Conservation (phyloP, 2,797 vertebrate species). For the Enteromius radiatus region DNA sequence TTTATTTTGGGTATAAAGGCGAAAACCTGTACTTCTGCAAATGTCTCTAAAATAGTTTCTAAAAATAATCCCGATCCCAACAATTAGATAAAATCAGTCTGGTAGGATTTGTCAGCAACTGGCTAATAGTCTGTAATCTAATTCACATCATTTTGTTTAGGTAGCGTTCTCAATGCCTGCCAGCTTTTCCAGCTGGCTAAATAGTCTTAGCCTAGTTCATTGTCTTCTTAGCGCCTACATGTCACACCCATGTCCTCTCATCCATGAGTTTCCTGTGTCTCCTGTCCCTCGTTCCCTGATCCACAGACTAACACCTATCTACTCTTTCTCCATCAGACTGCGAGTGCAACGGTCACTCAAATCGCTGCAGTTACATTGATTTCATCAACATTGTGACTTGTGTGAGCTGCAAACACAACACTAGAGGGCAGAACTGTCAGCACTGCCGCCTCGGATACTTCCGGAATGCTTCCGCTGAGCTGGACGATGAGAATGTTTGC, state of each 20-base stretch:
- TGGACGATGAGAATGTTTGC: conserved; percentile 89
- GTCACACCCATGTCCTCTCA: background rate
- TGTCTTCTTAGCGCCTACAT: background rate
- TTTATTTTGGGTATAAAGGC: too few species aligned
- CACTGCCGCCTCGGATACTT: conserved; percentile 94
- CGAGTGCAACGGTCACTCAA: conserved; percentile 96
- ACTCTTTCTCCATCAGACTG: conserved; percentile 85
- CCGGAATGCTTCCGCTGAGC: conserved; percentile 85
- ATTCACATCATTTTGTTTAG: background rate
- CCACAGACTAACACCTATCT: conserved; percentile 52
- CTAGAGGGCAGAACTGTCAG: conserved; percentile 94
- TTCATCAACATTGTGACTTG: conserved; percentile 95
- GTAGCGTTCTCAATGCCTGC: background rate
- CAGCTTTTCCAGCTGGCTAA: background rate
- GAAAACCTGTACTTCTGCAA: background rate
- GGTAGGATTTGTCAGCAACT: background rate
- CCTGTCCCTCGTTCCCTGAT: background rate
- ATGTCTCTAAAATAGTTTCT: background rate
- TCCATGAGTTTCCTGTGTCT: conserved; percentile 30
- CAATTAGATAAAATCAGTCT: background rate
- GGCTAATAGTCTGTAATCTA: conserved; percentile 4
- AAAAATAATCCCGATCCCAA: background rate
- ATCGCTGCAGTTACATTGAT: conserved; percentile 98
- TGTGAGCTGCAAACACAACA: conserved; percentile 99
- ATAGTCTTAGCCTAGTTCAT: background rate